These are phyloP conservation scores for Dicrurus megarhynchus DNA, from an alignment of 2,113 vertebrate species.

Conservation along the genomic window DNA sequence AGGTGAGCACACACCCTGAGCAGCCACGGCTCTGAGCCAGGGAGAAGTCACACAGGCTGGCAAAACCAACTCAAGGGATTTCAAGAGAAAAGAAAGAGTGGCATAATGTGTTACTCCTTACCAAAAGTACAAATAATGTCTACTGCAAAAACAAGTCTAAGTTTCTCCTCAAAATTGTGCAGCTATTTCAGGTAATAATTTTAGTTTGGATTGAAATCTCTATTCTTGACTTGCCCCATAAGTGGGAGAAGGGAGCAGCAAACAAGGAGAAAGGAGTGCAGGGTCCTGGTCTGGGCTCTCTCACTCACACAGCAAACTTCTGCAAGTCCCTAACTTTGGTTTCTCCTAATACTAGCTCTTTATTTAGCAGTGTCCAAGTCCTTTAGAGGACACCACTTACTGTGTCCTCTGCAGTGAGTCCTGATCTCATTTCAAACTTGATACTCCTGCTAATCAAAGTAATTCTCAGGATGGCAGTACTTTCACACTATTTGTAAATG, in stretches of 20 bases:
- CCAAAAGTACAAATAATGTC: background rate
- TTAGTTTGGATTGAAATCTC: background rate
- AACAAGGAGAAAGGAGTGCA: background rate
- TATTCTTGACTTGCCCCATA: rapidly evolving
- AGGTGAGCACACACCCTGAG: background rate
- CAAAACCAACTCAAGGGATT: background rate
- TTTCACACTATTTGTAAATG: background rate
- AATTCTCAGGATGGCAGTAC: background rate
- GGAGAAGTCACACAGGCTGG: background rate
- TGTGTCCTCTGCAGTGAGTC: background rate
- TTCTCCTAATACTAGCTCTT: background rate
- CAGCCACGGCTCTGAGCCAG: background rate
- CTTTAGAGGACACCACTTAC: background rate
- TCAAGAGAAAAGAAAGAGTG: background rate
- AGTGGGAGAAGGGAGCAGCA: background rate
- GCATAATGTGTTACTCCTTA: background rate
- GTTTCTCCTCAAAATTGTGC: background rate
- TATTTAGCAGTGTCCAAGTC: background rate
- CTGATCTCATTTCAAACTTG: background rate
- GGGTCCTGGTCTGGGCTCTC: background rate
- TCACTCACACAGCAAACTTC: background rate
- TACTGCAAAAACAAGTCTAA: background rate
- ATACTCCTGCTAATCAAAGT: background rate
- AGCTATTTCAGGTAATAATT: background rate
- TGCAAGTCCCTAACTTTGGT: background rate